Evolutionary conservation across 2,113 vertebrate genomes (phyloP).

Genomic region (Neodon shergylaensis): DNA sequence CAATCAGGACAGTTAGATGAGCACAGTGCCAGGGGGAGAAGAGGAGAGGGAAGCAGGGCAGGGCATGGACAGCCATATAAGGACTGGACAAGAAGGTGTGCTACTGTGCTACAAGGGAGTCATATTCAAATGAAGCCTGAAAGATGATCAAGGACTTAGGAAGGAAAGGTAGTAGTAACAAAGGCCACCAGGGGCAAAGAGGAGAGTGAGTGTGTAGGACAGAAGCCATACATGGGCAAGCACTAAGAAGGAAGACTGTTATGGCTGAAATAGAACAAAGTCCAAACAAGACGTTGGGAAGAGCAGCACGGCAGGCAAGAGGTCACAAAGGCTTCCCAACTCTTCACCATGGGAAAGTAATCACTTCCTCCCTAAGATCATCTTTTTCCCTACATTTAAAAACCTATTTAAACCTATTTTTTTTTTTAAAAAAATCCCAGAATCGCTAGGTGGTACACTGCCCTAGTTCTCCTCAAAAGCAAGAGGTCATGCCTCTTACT

Average conservation of each 20-base stretch:
- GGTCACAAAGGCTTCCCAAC: not conserved
- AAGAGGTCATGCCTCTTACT: not conserved
- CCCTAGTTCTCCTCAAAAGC: not conserved
- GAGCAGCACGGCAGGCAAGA: not conserved
- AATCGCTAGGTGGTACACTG: not conserved
- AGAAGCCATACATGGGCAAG: not conserved
- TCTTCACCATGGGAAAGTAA: not conserved
- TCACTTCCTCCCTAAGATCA: not conserved
- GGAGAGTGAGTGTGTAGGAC: not conserved
- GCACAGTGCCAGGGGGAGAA: not conserved
- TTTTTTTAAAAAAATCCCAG: not conserved
- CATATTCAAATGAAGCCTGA: not conserved
- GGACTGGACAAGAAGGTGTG: too few relatives aligned
- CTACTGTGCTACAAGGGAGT: not conserved
- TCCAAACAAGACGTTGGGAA: too few relatives aligned
- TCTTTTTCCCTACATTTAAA: not conserved
- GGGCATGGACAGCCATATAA: not conserved
- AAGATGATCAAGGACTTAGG: not conserved
- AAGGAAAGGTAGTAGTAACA: not conserved
- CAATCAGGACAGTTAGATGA: not conserved
- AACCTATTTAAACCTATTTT: not conserved
- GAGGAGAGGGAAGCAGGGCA: too few relatives aligned
- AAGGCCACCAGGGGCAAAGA: not conserved
- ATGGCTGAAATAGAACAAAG: not conserved
- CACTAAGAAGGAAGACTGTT: not conserved